These are phyloP conservation scores for Lysandra coridon DNA, from an alignment of 2,888 invertebrate genomes.

Conservation along the genomic window DNA sequence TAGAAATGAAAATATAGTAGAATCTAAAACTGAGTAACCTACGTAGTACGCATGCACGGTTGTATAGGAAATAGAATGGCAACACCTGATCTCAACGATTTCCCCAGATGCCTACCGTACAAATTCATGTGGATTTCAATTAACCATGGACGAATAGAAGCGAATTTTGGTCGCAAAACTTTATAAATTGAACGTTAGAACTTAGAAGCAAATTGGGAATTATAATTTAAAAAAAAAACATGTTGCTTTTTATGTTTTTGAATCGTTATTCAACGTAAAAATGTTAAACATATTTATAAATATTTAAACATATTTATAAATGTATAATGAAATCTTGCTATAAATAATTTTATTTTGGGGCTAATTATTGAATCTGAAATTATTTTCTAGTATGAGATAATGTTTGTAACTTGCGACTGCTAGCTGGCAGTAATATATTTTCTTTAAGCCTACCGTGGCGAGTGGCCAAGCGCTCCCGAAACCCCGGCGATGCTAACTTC, in stretches of 20 bases:
- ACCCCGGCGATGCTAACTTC: not conserved
- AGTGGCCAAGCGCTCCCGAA: conserved; percentile 50
- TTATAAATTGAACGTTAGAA: not conserved
- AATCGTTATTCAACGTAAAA: too few relatives aligned
- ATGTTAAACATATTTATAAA: too few relatives aligned
- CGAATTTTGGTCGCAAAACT: not conserved
- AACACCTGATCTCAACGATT: not conserved
- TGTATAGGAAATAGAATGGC: not conserved
- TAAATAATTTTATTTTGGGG: too few relatives aligned
- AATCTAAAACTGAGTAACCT: not conserved
- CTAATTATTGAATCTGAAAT: too few relatives aligned
- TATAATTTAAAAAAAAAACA: too few relatives aligned
- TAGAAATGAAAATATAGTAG: not conserved
- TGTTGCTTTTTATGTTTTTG: too few relatives aligned
- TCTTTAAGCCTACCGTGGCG: conserved; percentile 64
- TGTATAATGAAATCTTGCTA: too few relatives aligned
- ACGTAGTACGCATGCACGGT: not conserved
- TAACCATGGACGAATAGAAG: not conserved
- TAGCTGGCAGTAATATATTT: conserved; percentile 48
- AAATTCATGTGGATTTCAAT: conserved; percentile 8
- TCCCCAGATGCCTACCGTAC: not conserved
- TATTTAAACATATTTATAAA: too few relatives aligned
- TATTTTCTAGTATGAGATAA: too few relatives aligned
- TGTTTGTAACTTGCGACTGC: not conserved
- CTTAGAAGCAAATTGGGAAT: too few relatives aligned